Base-by-base conservation (phyloP, 2,888 invertebrate species). In the Sericinus montela region DNA sequence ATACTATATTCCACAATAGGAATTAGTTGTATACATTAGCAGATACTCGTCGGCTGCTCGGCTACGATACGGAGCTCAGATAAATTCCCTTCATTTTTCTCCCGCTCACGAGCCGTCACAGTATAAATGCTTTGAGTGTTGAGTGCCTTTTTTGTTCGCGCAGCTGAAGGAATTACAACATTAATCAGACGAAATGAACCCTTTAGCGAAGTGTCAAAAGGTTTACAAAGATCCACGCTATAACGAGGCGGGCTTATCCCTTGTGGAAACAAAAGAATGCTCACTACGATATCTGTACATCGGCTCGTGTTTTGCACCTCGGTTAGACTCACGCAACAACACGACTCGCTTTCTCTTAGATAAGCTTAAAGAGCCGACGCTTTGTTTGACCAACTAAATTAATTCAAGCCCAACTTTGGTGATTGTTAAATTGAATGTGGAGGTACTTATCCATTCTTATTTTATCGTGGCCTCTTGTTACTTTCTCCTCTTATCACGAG, bases 171-270 rank as follows among this genome's bases (percentile, higher is more conserved):
- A 81, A 84, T 85, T 82, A 80, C 78, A 67, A 67, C 79, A 86
- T 83, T 81, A 80, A 80, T 86, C 84, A 83, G 71, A 62, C 63
- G 67, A 83, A 83, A 86, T 83, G 77, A 82, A 82, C 79, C 80
- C 84, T 82, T 85, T 82, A 83, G 78, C 77, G 73, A 77, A 80
- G 82, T 77, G 81, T 85, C 82, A 83, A 80, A 84, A 83, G 79
- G 80, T 74, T 80, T 76, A 74, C 70, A 67, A 65, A 77, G 72
- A 80, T 83, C 72, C 72, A 64, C 47, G 63, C 56, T 55, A 69
- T 72, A 77, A 79, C 72, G 75, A 78, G 73, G 59, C 59, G 69
- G 63, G 71, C 69, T 77, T 75, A 74, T 67, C 67, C 70, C 67
- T 69, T 66, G 72, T 71, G 72, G 68, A 80, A 81, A 83, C 80